Evolutionary conservation across 2,797 vertebrate genomes (phyloP).

Genomic region (Manis pentadactyla): DNA sequence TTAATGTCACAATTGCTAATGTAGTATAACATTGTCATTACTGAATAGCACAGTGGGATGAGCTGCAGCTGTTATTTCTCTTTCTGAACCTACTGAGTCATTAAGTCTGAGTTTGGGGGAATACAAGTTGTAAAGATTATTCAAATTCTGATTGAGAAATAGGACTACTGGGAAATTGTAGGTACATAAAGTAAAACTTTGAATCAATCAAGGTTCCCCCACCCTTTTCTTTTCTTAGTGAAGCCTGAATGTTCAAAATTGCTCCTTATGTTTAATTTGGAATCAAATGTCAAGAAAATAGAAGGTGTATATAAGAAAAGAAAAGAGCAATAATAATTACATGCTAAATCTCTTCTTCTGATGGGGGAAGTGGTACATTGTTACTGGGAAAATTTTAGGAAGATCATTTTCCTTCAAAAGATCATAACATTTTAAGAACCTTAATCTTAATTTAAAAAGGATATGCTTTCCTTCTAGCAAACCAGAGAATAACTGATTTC

Average conservation of each 20-base stretch:
- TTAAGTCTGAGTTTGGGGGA: conserved; percentile 89
- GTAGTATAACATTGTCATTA: conserved; percentile 89
- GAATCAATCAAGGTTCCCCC: conserved; percentile 75
- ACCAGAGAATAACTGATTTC: background rate
- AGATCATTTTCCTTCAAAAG: conserved; percentile 50
- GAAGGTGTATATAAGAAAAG: conserved; percentile 53
- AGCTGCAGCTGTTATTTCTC: conserved; percentile 88
- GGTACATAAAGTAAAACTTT: conserved; percentile 84
- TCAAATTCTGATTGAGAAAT: conserved; percentile 89
- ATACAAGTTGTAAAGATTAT: conserved; percentile 88
- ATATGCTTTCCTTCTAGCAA: conserved; percentile 25
- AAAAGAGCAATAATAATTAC: conserved; percentile 66
- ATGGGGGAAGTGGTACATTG: conserved; percentile 3
- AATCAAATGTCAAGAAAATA: conserved; percentile 67
- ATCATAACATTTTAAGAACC: conserved; percentile 11
- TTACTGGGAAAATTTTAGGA: conserved; percentile 48
- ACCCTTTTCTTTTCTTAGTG: conserved; percentile 9
- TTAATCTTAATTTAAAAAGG: conserved; percentile 54
- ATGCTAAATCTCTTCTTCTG: conserved; percentile 26
- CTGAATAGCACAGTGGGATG: conserved; percentile 86
- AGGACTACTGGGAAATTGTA: conserved; percentile 84
- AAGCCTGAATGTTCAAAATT: conserved; percentile 65
- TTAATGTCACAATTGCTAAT: conserved; percentile 91
- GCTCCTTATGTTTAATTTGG: conserved; percentile 65
- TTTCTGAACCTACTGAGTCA: conserved; percentile 87